Base-by-base conservation (phyloP, 2,113 vertebrate species). In the Callionymus lyra region DNA sequence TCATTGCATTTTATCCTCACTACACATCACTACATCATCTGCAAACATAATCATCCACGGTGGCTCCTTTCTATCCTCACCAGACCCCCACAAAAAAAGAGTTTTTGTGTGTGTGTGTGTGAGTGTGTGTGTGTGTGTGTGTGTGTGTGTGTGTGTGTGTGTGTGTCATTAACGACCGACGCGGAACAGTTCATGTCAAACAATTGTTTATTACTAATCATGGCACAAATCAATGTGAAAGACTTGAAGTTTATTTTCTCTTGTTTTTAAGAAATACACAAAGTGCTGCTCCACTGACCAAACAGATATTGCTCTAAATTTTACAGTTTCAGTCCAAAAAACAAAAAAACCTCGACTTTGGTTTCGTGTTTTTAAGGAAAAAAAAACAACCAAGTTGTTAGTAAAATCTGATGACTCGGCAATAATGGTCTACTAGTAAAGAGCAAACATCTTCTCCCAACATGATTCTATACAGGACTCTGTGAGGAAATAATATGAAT, bases 241-340 rank as follows among this genome's bases (percentile, higher is more conserved):
- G 87, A 93, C 88, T 83, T 89, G 89, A 95, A 93, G 90, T 88
- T 86, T 89, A 90, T 69, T 59, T 65, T 0, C 46, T 33, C 16
- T 42, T 53, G 39, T 64, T 60, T 73, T 52, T 89, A 86, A 89
- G 89, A 91, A 96, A 94, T 88, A 95, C 92, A 96, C 90, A 94
- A 95, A 97, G 92, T 95, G 92, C 92, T 90, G 91, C 88, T 90
- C 53, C 89, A 96, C 88, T 89, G 89, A 95, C 89, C 91, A 89
- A 91, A 95, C 91, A 91, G 89, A 93, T 98, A 97, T 97, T 98
- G 94, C 94, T 95, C 90, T 91, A 92, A 89, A 92, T 89, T 91
- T 93, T 91, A 93, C 86, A 92, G 87, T 89, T 87, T 87, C 76
- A 86, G 84, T 86, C 63, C 14, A 13, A 8, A 16, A n/a, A 31